Conservation (phyloP, 2,888 invertebrate species). For the Eristalis intricaria region DNA sequence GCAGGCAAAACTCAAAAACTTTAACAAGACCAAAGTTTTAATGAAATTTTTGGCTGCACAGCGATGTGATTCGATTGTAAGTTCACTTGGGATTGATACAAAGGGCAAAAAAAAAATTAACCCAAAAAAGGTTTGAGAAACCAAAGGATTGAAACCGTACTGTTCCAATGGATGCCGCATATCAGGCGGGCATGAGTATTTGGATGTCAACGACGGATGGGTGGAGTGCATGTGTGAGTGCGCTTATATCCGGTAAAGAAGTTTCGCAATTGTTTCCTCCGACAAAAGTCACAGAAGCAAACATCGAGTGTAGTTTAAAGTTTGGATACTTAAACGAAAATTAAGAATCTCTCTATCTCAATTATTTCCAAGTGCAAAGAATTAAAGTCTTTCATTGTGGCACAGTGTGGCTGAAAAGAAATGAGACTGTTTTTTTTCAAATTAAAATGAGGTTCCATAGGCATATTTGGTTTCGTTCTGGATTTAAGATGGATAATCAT, state of each 20-base stretch:
- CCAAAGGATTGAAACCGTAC: slow-evolving; percentile 24
- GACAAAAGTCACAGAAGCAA: slow-evolving; percentile 67
- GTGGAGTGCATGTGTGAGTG: neutral
- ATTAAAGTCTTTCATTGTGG: neutral
- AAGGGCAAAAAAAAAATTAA: slow-evolving; percentile 20
- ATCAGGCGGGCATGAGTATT: slow-evolving; percentile 23
- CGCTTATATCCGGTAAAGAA: slow-evolving; percentile 48
- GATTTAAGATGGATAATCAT: too few species aligned
- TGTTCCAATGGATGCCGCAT: slow-evolving; percentile 45
- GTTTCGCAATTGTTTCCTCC: slow-evolving; percentile 67
- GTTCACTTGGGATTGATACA: slow-evolving; percentile 41
- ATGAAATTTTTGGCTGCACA: slow-evolving; percentile 68
- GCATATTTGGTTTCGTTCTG: too few species aligned
- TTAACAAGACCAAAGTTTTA: slow-evolving; percentile 62
- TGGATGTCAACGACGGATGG: neutral
- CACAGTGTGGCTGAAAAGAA: neutral
- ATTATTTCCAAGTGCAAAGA: slow-evolving; percentile 53
- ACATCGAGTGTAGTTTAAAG: slow-evolving; percentile 65
- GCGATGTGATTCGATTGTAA: slow-evolving; percentile 70
- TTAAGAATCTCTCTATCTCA: slow-evolving; percentile 59
- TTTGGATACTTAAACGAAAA: slow-evolving; percentile 62
- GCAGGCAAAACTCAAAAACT: slow-evolving; percentile 37
- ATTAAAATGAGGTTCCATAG: too few species aligned
- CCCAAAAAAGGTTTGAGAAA: neutral
- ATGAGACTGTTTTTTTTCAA: neutral